These are phyloP conservation scores for Halcyon malimbica DNA, from an alignment of 2,113 vertebrate species.

Conservation along the genomic window DNA sequence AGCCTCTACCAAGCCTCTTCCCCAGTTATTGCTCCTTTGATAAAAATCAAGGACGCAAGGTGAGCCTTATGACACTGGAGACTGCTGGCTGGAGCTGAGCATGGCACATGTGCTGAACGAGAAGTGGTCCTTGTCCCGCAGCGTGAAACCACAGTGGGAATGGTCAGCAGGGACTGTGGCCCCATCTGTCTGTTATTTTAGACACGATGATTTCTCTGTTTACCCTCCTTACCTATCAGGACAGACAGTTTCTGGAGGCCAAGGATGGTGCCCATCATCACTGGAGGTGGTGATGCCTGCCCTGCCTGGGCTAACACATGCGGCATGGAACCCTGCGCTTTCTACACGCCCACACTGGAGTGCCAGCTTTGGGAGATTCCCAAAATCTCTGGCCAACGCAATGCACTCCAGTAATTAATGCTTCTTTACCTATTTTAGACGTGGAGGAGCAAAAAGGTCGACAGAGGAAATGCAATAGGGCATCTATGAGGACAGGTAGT, in stretches of 20 bases:
- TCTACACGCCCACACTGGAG: accelerated
- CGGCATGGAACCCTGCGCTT: accelerated
- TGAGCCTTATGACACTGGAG: accelerated
- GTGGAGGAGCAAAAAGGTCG: background rate
- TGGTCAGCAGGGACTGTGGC: background rate
- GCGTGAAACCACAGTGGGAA: accelerated
- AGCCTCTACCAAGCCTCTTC: background rate
- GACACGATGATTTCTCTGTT: background rate
- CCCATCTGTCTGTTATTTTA: too few relatives aligned
- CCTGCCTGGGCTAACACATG: accelerated
- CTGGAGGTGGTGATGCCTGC: background rate
- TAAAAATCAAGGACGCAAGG: background rate
- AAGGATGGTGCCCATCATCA: accelerated
- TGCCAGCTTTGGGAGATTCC: background rate
- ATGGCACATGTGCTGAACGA: accelerated
- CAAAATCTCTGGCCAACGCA: background rate
- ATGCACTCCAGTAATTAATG: background rate
- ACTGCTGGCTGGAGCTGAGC: background rate
- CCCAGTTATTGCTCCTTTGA: background rate
- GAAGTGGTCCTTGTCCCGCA: background rate
- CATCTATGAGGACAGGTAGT: background rate
- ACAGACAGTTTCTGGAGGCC: background rate
- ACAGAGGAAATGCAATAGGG: background rate
- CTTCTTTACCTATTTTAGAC: background rate
- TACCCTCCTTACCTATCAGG: background rate